phyloP scores from a whole-genome alignment of 1,140 invertebrate genomes.

The Tetragonula clypearis region DNA sequence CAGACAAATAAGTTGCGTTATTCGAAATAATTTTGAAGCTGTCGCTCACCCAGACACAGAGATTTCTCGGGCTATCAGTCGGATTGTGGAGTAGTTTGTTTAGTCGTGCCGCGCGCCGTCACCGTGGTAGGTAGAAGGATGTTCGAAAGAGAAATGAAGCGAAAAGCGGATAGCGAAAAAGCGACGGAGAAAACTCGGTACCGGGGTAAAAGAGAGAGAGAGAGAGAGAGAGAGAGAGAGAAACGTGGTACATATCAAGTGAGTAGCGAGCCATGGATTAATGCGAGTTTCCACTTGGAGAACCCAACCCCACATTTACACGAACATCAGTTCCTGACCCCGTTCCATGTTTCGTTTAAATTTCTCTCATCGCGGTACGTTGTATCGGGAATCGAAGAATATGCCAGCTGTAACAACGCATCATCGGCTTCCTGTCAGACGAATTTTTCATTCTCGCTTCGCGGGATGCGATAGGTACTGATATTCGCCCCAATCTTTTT shows the following conservation, averaged over 20 bases:
- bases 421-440: conserved; percentile 22
- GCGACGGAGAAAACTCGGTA: background rate
- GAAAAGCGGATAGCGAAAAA: conserved; percentile 55
- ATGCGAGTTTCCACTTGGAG: conserved; percentile 54
- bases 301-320: conserved; percentile 10
- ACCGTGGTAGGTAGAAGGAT: conserved; percentile 36
- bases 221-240: conserved; percentile 17
- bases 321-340: conserved; percentile 43
- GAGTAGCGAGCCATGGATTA: conserved; percentile 53
- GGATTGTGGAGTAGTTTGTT: conserved; percentile 4
- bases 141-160: conserved; percentile 56
- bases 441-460: conserved; percentile 28
- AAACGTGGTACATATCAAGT: conserved; percentile 11
- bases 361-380: conserved; percentile 24
- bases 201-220: background rate
- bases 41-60: conserved; percentile 9
- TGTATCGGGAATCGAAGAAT: conserved; percentile 43
- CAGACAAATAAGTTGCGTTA: background rate
- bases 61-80: conserved; percentile 27
- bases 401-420: conserved; percentile 30
- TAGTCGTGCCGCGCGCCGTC: conserved; percentile 40
- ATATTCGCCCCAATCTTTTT: background rate
- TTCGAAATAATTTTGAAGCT: conserved; percentile 1
- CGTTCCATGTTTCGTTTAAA: conserved; percentile 34
- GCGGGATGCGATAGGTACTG: background rate